A percentile compares a stretch with the other conserved stretches of the same genome.
Evolutionary conservation across 2,113 vertebrate genomes (phyloP).

Genomic region (Anguilla rostrata): DNA sequence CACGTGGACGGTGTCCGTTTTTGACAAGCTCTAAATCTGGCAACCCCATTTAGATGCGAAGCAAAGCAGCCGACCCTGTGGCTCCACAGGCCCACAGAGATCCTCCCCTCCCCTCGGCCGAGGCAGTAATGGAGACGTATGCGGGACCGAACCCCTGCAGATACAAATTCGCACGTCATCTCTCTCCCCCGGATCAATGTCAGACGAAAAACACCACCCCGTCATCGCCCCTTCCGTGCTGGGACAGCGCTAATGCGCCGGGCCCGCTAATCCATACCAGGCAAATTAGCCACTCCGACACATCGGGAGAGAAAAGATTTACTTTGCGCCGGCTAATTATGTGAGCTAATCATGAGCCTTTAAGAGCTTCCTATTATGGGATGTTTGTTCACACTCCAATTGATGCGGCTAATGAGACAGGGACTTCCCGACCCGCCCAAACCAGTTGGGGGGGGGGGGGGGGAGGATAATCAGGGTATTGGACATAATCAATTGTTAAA

Average conservation of each 20-base stretch:
- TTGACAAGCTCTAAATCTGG: too few species aligned
- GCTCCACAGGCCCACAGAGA: not conserved
- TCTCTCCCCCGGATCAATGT: conserved; percentile 49
- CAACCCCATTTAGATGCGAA: too few species aligned
- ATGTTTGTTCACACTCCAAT: conserved; percentile 72
- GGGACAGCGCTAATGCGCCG: conserved; percentile 16
- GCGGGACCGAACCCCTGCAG: not conserved
- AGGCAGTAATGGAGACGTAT: not conserved
- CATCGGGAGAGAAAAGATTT: conserved; percentile 67
- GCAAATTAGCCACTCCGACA: conserved; percentile 54
- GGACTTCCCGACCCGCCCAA: conserved; percentile 68
- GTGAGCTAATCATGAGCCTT: conserved; percentile 86
- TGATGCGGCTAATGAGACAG: conserved; percentile 71
- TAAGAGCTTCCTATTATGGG: conserved; percentile 80
- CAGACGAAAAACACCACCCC: conserved; percentile 52
- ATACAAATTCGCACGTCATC: not conserved
- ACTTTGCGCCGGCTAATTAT: conserved; percentile 82
- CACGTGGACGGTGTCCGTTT: too few species aligned
- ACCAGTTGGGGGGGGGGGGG: conserved; percentile 40
- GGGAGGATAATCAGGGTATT: conserved; percentile 75
- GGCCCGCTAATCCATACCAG: conserved; percentile 52
- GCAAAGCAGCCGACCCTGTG: not conserved
- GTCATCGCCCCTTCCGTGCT: conserved; percentile 10
- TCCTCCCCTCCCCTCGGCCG: not conserved
- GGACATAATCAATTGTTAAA: conserved; percentile 88